Evolutionary conservation across 92 coral and sea anemone genomes (phyloP), one percentile per base, ranked within the genome.

Genomic region (Actinostola sp.): DNA sequence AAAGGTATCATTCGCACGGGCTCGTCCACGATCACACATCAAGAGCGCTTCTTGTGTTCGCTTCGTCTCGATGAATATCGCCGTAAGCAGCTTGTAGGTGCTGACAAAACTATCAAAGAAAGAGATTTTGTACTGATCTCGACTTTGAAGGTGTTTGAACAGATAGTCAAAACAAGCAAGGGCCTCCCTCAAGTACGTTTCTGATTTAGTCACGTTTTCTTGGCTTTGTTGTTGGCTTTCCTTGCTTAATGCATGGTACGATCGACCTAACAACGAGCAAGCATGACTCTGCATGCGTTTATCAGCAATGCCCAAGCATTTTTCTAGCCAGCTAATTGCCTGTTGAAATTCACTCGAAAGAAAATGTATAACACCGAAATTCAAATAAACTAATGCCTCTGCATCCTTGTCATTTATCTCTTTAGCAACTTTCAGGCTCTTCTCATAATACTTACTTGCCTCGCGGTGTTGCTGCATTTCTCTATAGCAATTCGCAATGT

Each of bases 21-120:
- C 81, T 52, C 68, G 71, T 66, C 81, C 80, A 20, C 63, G 69
- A 25, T 81, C 86, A 45, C 54, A 17, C 0, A 81, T 70, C 25
- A 81, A 26, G 5, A 81, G 66, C 21, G 80, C 86, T 41, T 64
- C 67, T 55, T 72, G 50, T 52, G 9, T 45, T 30, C 62, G 68
- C 13, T 65, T 4, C 41, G 58, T 24, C 43, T 72, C 59, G 13
- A 72, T 42, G 36, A 73, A 42, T 30, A 66, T 25, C 30, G 54
- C 19, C 19, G 54, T 48, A 14, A 48, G 54, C 2, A 48, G 54
- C 54, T 48, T 48, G 54, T 48, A 48, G n/a, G 54, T 48, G 13
- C 19, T 4, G 3, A 48, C 19, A 48, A 48, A 48, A 2, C 3
- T 48, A 48, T 48, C 54, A 48, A 48, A 48, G 3, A 48, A 4